Evolutionary conservation across 2,797 vertebrate species (phyloP), one percentile per base, ranked within the genome.

Genomic region (Poeciliopsis gracilis): DNA sequence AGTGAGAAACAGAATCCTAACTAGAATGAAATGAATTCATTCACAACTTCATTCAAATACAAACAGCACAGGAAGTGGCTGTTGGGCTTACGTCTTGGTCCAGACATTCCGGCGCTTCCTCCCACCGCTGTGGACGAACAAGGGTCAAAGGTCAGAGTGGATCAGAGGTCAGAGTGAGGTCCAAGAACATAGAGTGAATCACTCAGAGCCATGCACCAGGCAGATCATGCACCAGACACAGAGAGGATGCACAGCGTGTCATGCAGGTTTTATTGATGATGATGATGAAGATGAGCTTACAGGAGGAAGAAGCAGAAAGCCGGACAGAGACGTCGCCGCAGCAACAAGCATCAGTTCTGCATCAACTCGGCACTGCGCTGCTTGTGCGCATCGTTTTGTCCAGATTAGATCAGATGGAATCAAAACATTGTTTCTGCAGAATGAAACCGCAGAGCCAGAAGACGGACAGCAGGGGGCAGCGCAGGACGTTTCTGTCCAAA

Each of bases 81-180:
- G 49, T 77, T 53, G 20, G 9, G 51, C 95, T 96, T 95, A 96
- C 95, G 93, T 95, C 83, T 94, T 95, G 57, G 90, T 95, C 94
- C 94, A 95, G 89, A 95, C 81, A 76, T 82, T 95, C 87, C 91
- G 91, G 28, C 71, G 90, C 47, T 86, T 88, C 87, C 90, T 90
- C 77, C 92, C 92, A 88, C 89, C 89, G 83, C 57, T 84, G 87
- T 59, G 1, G 53, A 49, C 47, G 18, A 49, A 49, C 18, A 49
- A 20, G 47, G 47, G 47, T 49, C 47, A 49, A 49, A 49, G 47
- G 47, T 49, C 47, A 49, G 47, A 20, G 47, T 20, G 47, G 47
- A 20, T 15, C 47, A 49, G 47, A 47, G 51, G 77, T 75, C 61
- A 36, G 59, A 63, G 18, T 78, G 70, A 55, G 69, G 47, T 9